Percentiles rank a stretch among this genome's conserved stretches.
These are phyloP conservation scores for Gryllus bimaculatus DNA, from an alignment of 1,140 invertebrate species.

Conservation along the genomic window DNA sequence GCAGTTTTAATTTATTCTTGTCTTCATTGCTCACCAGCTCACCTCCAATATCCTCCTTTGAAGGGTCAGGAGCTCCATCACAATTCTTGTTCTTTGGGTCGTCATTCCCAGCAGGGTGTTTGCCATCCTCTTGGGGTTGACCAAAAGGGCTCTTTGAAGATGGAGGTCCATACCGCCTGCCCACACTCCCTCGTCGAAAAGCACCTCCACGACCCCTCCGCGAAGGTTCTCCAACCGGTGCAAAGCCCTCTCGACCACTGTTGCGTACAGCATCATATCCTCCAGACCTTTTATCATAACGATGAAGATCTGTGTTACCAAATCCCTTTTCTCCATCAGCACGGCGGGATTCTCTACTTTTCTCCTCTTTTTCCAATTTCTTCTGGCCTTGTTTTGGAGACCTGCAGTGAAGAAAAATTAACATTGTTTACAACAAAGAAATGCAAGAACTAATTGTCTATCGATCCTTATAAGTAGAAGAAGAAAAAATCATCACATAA, in stretches of 20 bases:
- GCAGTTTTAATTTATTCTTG: constrained; percentile 58
- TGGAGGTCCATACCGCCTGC: constrained; percentile 61
- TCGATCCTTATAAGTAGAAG: too few species aligned
- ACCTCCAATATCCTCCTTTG: constrained; percentile 31
- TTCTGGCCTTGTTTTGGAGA: constrained; percentile 30
- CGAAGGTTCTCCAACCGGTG: constrained; percentile 46
- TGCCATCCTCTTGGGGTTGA: constrained; percentile 29
- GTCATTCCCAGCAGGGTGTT: constrained; percentile 9
- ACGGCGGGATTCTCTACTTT: constrained; percentile 35
- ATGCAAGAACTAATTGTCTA: too few species aligned
- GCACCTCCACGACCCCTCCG: constrained; percentile 27
- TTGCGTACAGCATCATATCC: constrained; percentile 17
- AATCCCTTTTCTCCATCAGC: constrained; percentile 18
- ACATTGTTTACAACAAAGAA: background rate
- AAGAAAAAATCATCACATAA: too few species aligned
- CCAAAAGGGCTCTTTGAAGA: constrained; percentile 63
- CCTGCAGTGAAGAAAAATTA: constrained; percentile 18
- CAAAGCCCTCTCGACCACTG: constrained; percentile 47
- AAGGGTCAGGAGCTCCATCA: constrained; percentile 6
- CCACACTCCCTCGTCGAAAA: constrained; percentile 33
- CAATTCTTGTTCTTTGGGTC: background rate
- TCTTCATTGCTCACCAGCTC: constrained; percentile 43
- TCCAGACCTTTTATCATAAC: constrained; percentile 21
- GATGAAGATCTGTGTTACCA: constrained; percentile 11
- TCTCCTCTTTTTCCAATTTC: constrained; percentile 48